Evolutionary conservation across 2,797 vertebrate species (phyloP).

Genomic region (Xenentodon cancila): DNA sequence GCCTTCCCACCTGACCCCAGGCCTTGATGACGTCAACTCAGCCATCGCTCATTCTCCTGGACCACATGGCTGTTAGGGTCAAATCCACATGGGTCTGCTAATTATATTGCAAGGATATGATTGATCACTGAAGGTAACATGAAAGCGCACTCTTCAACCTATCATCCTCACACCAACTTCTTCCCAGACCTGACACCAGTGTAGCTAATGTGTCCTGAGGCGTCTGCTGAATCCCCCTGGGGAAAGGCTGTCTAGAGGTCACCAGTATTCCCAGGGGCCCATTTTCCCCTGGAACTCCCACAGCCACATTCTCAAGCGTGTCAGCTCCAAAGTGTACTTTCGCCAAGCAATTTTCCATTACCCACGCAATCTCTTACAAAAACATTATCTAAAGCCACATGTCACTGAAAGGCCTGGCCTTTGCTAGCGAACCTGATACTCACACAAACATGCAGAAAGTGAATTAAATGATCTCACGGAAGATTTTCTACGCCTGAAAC

Average conservation of each 20-base stretch:
- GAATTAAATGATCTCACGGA: not conserved
- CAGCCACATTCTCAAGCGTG: conserved; percentile 64
- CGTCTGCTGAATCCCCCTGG: conserved; percentile 39
- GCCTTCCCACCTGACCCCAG: conserved; percentile 9
- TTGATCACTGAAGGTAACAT: conserved; percentile 3
- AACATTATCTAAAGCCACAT: conserved; percentile 34
- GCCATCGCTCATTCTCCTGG: conserved; percentile 19
- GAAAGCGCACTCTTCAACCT: conserved; percentile 10
- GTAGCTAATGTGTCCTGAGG: conserved; percentile 34
- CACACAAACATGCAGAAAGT: conserved; percentile 17
- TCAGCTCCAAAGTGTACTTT: conserved; percentile 47
- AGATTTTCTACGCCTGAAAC: not conserved
- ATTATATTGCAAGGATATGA: conserved; percentile 9
- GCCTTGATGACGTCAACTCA: conserved; percentile 4
- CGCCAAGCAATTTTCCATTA: conserved; percentile 57
- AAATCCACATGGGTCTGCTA: conserved; percentile 23
- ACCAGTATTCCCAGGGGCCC: conserved; percentile 65
- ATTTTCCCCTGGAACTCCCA: conserved; percentile 37
- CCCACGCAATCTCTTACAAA: conserved; percentile 30
- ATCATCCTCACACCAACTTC: conserved; percentile 16
- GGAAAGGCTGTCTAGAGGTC: conserved; percentile 56
- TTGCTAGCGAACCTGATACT: conserved; percentile 4
- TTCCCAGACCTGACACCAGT: conserved; percentile 66
- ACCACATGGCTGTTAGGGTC: conserved; percentile 8
- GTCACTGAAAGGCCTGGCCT: conserved; percentile 15